Evolutionary conservation across 37 sponge, comb jelly and placozoan species (phyloP).

Genomic region (Mnemiopsis leidyi): DNA sequence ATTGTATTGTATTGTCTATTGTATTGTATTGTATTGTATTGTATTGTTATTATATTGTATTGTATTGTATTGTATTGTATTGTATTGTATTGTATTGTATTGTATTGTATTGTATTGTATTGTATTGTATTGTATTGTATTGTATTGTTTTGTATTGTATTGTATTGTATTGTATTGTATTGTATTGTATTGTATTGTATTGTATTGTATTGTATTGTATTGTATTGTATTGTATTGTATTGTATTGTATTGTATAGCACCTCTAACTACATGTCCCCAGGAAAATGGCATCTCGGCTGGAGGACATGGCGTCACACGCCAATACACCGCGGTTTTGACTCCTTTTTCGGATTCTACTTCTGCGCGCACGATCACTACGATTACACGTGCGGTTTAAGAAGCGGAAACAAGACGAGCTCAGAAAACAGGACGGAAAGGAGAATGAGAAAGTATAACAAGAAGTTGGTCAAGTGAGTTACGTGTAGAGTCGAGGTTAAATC

Average conservation of each 20-base stretch:
- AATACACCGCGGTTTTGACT: background rate
- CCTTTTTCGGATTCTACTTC: constrained; percentile 52
- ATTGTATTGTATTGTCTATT: too few species aligned
- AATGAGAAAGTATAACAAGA: background rate
- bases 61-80: too few species aligned
- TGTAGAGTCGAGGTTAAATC: too few species aligned
- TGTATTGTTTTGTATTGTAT: background rate
- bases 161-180: background rate
- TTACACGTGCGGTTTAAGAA: background rate
- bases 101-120: too few species aligned
- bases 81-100: too few species aligned
- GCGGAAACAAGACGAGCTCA: background rate
- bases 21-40: too few species aligned
- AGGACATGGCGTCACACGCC: constrained; percentile 46
- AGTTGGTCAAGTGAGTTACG: too few species aligned
- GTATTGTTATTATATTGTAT: too few species aligned
- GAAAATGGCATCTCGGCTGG: constrained; percentile 57
- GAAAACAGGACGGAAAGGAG: background rate
- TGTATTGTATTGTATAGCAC: background rate
- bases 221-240: background rate
- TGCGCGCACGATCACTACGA: constrained; percentile 41
- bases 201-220: background rate
- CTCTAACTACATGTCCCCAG: constrained; percentile 2
- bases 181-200: too few species aligned
- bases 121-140: too few species aligned